Base-by-base conservation (phyloP, 2,113 vertebrate species). In the Monarcha castaneiventris region DNA sequence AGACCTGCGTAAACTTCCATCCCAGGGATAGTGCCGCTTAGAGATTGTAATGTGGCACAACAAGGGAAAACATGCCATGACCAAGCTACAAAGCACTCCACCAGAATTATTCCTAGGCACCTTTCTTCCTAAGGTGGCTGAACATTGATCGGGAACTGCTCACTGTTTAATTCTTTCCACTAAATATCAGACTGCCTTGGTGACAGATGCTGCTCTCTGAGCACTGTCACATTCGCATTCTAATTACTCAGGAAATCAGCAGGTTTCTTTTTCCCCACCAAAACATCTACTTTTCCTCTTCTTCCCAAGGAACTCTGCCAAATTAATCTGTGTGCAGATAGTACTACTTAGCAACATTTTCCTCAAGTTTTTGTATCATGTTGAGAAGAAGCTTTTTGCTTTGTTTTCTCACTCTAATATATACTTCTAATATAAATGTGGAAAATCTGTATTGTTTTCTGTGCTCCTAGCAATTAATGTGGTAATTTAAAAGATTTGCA, bases 41-140 rank as follows among this genome's bases (percentile, higher is more conserved):
- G 33, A 46, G 29, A 72, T 32, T 73, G 26, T 43, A 7, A 17
- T 49, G 56, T 27, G 10, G 9, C 0, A 3, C 12, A 23, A 13
- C 15, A 33, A 55, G 18, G 19, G 29, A 82, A 88, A 68, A 43
- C 0, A 3, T 11, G 8, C 16, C 23, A 64, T 0, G 2, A 18
- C 16, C 9, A 8, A 72, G 27, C 5, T 83, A 51, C 5, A 15
- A 62, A 69, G 13, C 6, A 16, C 18, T 62, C 25, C 52, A 25
- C 32, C 33, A 73, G 44, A 63, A 72, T 33, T 8, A 76, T 73
- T 78, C 39, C 12, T 33, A 23, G 18, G 13, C 7, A 23, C 4
- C 6, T 52, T 51, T 83, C 26, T 58, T 75, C 51, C 69, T 49
- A n/a, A 46, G 37, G 1, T 11, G 32, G 7, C 26, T 61, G 23